Conservation (phyloP, 2,888 invertebrate species). For the Drosophila lacicola region DNA sequence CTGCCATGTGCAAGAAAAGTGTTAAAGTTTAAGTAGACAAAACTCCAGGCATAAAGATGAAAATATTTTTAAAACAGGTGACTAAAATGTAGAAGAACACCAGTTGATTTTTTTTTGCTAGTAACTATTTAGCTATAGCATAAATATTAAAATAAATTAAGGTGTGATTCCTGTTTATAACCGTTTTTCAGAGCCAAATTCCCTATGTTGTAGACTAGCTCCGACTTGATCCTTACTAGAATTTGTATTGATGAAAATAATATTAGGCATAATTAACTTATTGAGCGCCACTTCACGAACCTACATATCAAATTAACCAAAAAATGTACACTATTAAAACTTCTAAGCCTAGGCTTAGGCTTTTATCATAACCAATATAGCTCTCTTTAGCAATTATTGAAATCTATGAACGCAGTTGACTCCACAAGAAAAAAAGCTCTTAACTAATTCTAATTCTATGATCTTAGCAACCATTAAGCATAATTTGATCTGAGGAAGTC, state of each 20-base stretch:
- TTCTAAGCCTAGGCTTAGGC: too few relatives aligned
- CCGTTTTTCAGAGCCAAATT: not conserved
- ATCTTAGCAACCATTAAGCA: too few relatives aligned
- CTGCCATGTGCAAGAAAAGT: slow-evolving; percentile 22
- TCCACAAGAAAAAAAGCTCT: too few relatives aligned
- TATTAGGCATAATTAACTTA: not conserved
- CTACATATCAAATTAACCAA: too few relatives aligned
- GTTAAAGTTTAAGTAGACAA: slow-evolving; percentile 8
- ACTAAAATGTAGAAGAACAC: not conserved
- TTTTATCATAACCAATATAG: too few relatives aligned
- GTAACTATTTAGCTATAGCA: not conserved
- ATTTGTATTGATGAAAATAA: not conserved
- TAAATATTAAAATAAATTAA: not conserved
- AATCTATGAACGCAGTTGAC: too few relatives aligned
- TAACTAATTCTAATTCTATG: too few relatives aligned
- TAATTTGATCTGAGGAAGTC: too few relatives aligned
- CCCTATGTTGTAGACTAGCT: not conserved
- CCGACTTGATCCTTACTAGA: not conserved
- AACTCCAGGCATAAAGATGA: slow-evolving; percentile 11
- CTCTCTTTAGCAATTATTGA: too few relatives aligned
- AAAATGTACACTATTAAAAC: too few relatives aligned
- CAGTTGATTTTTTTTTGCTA: not conserved
- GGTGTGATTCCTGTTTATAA: not conserved
- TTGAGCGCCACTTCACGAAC: too few relatives aligned
- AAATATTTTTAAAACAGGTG: slow-evolving; percentile 53